Conservation (phyloP, 2,797 vertebrate species). For the Echeneis naucrates region DNA sequence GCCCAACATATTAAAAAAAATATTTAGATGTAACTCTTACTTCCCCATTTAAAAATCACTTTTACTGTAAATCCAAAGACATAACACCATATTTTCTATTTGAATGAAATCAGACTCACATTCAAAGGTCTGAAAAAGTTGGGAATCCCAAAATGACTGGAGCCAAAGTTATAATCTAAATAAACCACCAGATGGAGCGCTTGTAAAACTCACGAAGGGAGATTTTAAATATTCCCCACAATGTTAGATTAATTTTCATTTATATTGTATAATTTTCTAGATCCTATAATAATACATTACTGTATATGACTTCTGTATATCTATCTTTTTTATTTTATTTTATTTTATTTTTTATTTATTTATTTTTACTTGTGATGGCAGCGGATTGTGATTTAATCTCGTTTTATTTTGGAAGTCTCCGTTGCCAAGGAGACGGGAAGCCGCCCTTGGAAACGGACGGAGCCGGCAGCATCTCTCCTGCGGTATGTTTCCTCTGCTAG, state of each 20-base stretch:
- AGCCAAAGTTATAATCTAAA: neutral
- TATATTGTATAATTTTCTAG: too few relatives aligned
- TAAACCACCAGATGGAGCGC: slow-evolving; percentile 56
- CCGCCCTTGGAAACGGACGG: neutral
- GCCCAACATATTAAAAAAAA: too few relatives aligned
- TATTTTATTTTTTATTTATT: too few relatives aligned
- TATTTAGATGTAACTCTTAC: neutral
- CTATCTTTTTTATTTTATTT: too few relatives aligned
- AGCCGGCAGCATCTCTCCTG: slow-evolving; percentile 2
- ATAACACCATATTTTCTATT: neutral
- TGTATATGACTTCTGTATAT: too few relatives aligned
- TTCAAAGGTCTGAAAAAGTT: neutral
- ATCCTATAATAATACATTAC: too few relatives aligned
- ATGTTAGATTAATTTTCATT: too few relatives aligned
- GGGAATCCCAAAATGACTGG: neutral
- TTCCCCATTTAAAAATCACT: neutral
- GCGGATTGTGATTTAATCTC: neutral
- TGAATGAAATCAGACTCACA: neutral
- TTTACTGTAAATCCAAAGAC: neutral
- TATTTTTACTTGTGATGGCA: neutral
- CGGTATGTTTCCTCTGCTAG: neutral
- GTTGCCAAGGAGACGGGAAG: slow-evolving; percentile 53
- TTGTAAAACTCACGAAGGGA: slow-evolving; percentile 21
- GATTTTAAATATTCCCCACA: neutral
- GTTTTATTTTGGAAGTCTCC: slow-evolving; percentile 16